Evolutionary conservation across 2,113 vertebrate species (phyloP), one percentile per base, ranked within the genome.

Genomic region (Suncus etruscus): DNA sequence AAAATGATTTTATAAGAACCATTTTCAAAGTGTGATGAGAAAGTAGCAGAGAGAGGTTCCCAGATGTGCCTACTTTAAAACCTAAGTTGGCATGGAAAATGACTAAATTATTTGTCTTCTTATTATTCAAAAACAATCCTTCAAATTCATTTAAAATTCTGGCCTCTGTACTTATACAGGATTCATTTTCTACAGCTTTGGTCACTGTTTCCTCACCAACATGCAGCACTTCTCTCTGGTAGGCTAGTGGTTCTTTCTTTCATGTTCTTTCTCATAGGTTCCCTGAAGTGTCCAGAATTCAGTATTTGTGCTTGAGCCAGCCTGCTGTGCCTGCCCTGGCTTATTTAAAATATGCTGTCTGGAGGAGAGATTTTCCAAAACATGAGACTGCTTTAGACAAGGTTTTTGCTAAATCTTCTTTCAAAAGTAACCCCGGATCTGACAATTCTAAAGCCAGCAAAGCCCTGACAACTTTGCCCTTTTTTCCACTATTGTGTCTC

Each of bases 281-380:
- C 83, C 95, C 95, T 73, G 96, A 94, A 96, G 94, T 96, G 95
- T 91, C 97, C 97, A 97, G 96, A 87, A 97, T 97, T 97, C 97
- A 94, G 97, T 80, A 94, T 96, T 96, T 98, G 96, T 31, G 94
- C 97, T 96, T 94, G 96, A 97, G 96, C 97, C 94, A 79, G 95
- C 98, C 96, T 97, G 97, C 95, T 96, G 96, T 94, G 96, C 96
- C 97, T 98, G 97, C 94, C 95, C 95, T 96, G 92, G 94, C 95
- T 95, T 98, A 96, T 91, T 98, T 97, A 94, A 90, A 83, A 95
- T 96, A 96, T 96, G 96, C 96, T 97, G 97, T 95, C 77, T 93
- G 92, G 95, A 97, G 95, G 97, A 96, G 31, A 87, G 95, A 97
- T 96, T 98, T 96, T 97, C 97, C 97, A 95, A 97, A 98, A 98